Conservation (phyloP, 2,888 invertebrate genomes). For the Allolobophora icterica region DNA sequence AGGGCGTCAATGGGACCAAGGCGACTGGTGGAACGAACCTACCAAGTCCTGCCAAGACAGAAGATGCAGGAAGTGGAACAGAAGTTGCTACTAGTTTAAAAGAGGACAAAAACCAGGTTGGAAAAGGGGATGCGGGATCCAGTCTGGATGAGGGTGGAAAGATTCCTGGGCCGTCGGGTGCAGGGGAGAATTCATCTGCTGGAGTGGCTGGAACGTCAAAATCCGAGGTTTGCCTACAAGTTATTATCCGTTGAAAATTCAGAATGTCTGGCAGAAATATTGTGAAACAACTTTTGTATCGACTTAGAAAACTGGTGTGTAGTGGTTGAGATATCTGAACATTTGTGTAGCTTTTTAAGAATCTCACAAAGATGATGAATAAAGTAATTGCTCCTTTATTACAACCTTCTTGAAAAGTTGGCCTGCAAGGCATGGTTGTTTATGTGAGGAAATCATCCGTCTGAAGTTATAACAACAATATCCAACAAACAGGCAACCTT, state of each 20-base stretch:
- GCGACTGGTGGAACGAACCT: background rate
- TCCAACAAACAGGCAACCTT: no score
- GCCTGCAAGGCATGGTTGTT: no score
- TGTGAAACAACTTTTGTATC: no score
- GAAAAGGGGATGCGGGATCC: background rate
- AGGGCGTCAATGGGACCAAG: slow-evolving; percentile 39
- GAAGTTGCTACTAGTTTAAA: background rate
- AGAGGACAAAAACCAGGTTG: background rate
- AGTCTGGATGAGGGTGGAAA: background rate
- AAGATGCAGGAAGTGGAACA: background rate
- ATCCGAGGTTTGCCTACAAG: background rate
- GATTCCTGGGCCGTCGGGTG: background rate
- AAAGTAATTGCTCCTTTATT: no score
- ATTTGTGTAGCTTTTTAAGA: no score
- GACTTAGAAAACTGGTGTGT: no score
- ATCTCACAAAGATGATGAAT: no score
- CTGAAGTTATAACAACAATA: no score
- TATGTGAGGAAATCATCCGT: no score
- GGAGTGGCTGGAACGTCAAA: background rate
- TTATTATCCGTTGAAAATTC: background rate
- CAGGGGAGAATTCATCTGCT: slow-evolving; percentile 25
- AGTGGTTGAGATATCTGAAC: no score
- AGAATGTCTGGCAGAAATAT: no score
- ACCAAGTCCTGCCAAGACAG: background rate
- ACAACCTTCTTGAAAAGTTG: no score